Evolutionary conservation across 1,140 invertebrate species (phyloP), one percentile per base, ranked within the genome.

Genomic region (Branchinecta lynchi): DNA sequence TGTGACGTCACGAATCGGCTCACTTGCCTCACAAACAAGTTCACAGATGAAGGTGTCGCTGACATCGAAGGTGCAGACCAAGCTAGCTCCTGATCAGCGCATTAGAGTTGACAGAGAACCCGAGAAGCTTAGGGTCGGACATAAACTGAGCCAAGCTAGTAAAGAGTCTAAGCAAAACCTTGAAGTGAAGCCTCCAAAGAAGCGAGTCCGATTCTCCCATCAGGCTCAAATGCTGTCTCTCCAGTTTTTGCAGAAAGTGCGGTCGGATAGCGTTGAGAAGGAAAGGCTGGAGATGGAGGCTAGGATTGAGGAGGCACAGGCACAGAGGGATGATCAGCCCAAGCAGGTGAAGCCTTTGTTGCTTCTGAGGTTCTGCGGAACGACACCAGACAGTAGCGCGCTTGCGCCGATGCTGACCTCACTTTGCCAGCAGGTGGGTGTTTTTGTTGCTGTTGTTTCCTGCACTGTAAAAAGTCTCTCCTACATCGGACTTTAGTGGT

Each of bases 321-420:
- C 51, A 6, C 1, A 60, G 51, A 60, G 6, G 51, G 51, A 60
- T 60, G 51, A 60, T 20, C 51, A 60, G 17, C 51, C 51, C 7
- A 72, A 73, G 0, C 73, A 71, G 12, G 84, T 84, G 6, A 86
- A 87, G 73, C 92, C 94, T 6, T 86, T 96, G 6, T 87, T 92
- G 76, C 85, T 97, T 70, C 86, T 98, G 43, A 82, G 95, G 73
- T 98, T 97, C 78, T 83, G 98, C 10, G 96, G 96, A 15, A 99
- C 96, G 8, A 97, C 94, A 8, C 95, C 96, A 10, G 94, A 98
- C 76, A 95, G 91, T 71, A 96, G 92, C 72, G 92, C 92, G 60
- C 83, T 98, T 44, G 92, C 92, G 3, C 94, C 95, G 0, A 90
- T 96, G 6, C 81, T 98, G 9, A 93, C 93, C 70, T 96, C 92